Evolutionary conservation across 2,113 vertebrate species (phyloP).

Genomic region (Phycodurus eques): DNA sequence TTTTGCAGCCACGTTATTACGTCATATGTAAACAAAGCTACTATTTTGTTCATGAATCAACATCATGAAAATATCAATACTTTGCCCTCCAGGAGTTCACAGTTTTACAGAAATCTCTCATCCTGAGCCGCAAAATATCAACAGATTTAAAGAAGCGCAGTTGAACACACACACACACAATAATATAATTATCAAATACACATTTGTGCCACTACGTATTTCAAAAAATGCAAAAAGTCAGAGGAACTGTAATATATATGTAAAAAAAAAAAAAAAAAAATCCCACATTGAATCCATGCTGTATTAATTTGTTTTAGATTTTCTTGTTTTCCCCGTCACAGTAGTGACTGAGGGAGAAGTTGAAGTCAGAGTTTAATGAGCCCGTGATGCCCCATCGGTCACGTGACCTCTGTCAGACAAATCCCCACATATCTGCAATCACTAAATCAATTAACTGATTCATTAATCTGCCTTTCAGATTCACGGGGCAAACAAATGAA

Average conservation of each 20-base stretch:
- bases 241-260: background rate
- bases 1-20: background rate
- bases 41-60: background rate
- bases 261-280: too few relatives aligned
- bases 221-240: background rate
- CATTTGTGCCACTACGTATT: background rate
- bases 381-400: slow-evolving; percentile 69
- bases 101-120: background rate
- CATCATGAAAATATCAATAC: background rate
- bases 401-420: slow-evolving; percentile 69
- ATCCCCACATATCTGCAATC: slow-evolving; percentile 49
- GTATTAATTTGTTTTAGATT: background rate
- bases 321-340: background rate
- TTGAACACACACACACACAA: background rate
- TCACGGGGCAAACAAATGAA: background rate
- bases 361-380: slow-evolving; percentile 70
- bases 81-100: background rate
- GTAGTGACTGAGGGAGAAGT: slow-evolving; percentile 66
- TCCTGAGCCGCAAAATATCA: background rate
- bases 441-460: slow-evolving; percentile 11
- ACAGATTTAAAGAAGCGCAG: background rate
- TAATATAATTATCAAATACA: too few relatives aligned
- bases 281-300: too few relatives aligned
- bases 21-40: background rate
- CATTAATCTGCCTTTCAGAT: slow-evolving; percentile 1